Evolutionary conservation across 2,888 invertebrate genomes (phyloP).

Genomic region (Polymixis flavicincta): DNA sequence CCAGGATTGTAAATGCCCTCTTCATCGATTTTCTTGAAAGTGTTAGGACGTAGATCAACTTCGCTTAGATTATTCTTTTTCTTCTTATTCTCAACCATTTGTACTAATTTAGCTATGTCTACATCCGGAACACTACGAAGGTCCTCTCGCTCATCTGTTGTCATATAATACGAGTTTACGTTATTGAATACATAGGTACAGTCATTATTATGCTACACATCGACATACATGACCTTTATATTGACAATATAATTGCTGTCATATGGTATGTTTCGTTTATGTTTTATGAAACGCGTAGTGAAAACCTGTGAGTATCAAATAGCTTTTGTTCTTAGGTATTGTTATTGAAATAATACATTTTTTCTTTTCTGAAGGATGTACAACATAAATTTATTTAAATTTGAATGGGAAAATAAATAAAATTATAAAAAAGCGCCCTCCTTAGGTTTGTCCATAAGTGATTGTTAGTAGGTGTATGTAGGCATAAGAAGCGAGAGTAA

Average conservation of each 20-base stretch:
- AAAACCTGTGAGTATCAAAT: not conserved
- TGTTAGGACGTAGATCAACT: conserved; percentile 83
- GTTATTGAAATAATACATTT: not conserved
- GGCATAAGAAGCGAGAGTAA: conserved; percentile 42
- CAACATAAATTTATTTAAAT: not conserved
- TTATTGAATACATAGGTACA: conserved; percentile 2
- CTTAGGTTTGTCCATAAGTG: conserved; percentile 35
- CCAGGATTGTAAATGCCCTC: conserved; percentile 88
- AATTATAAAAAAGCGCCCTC: conserved; percentile 6
- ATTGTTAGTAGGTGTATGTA: conserved; percentile 50
- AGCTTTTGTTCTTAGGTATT: not conserved
- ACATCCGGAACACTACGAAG: conserved; percentile 86
- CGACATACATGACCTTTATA: not conserved
- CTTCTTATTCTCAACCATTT: conserved; percentile 82
- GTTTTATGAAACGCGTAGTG: conserved; percentile 23
- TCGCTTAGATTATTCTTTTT: conserved; percentile 83
- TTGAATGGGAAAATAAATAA: not conserved
- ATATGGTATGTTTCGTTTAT: not conserved
- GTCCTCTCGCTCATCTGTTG: conserved; percentile 87
- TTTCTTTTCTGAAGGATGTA: not conserved
- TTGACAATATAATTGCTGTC: conserved; percentile 2
- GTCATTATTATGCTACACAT: conserved; percentile 9
- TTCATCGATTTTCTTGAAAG: conserved; percentile 87
- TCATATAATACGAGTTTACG: conserved; percentile 20
- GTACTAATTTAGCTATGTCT: conserved; percentile 86